Percentiles rank a stretch among this genome's conserved stretches.
These are phyloP conservation scores for Cyanistes caeruleus DNA, from an alignment of 2,113 vertebrate genomes.

Conservation along the genomic window DNA sequence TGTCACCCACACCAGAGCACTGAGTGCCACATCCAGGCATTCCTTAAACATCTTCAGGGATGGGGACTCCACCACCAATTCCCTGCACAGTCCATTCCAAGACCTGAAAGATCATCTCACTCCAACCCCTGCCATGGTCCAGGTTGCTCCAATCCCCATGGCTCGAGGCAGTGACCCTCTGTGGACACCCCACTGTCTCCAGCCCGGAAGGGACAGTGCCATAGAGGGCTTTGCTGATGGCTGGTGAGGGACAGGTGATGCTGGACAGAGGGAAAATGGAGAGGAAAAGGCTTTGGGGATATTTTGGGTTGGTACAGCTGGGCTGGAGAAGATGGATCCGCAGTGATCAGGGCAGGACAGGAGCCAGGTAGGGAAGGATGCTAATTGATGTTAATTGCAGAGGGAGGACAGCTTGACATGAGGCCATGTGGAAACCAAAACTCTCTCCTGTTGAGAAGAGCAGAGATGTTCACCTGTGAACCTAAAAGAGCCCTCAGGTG, in stretches of 20 bases:
- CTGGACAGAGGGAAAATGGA: no score
- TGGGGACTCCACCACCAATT: not conserved
- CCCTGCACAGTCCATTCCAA: not conserved
- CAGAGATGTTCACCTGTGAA: not conserved
- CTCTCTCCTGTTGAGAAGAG: rapidly evolving
- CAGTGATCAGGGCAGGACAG: not conserved
- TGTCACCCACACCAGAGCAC: not conserved
- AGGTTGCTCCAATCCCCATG: rapidly evolving
- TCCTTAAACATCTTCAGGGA: not conserved
- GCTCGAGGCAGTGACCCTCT: not conserved
- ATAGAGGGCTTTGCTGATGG: not conserved
- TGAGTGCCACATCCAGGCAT: rapidly evolving
- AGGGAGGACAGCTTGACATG: rapidly evolving
- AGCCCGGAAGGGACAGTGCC: not conserved
- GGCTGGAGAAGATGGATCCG: not conserved
- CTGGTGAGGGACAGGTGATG: rapidly evolving
- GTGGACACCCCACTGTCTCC: rapidly evolving
- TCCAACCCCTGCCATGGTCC: not conserved
- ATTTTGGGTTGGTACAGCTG: not conserved
- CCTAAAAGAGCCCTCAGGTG: not conserved
- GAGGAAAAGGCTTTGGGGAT: not conserved
- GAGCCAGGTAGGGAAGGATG: not conserved
- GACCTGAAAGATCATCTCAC: not conserved
- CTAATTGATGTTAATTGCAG: not conserved
- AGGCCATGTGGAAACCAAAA: rapidly evolving